A percentile compares a stretch with the other conserved stretches of the same genome.
Conservation (phyloP, 2,113 vertebrate species). For the Neolamprologus falcicula region DNA sequence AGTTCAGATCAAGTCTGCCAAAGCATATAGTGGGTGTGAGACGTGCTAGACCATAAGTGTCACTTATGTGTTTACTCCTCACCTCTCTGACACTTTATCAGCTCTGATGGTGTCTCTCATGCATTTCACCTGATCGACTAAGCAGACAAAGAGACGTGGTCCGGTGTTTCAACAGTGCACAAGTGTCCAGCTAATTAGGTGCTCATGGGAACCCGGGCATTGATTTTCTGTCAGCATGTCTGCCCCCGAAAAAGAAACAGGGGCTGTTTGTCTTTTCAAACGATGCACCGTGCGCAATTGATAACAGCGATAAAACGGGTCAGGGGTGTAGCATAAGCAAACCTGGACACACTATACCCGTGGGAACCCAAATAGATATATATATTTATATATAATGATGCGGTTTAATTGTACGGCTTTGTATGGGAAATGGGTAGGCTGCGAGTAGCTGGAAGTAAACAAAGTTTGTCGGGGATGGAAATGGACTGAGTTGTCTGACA, state of each 20-base stretch:
- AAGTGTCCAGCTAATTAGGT: constrained; percentile 80
- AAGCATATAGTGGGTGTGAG: constrained; percentile 38
- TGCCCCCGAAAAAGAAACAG: constrained; percentile 31
- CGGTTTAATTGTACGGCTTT: constrained; percentile 53
- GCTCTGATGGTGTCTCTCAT: constrained; percentile 53
- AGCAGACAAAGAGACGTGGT: constrained; percentile 65
- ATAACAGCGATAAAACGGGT: constrained; percentile 73
- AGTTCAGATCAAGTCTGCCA: constrained; percentile 43
- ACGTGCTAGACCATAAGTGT: constrained; percentile 43
- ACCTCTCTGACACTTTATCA: constrained; percentile 65
- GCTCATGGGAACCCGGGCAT: constrained; percentile 74
- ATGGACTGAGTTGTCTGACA: constrained; percentile 49
- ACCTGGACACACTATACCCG: constrained; percentile 50
- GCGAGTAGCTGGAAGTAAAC: constrained; percentile 25
- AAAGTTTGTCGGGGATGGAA: constrained; percentile 56
- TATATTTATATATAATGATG: constrained; percentile 16
- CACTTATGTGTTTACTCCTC: constrained; percentile 59
- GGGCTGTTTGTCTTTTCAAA: constrained; percentile 70
- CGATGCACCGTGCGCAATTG: constrained; percentile 68
- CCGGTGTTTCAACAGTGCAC: constrained; percentile 67
- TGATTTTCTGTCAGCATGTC: constrained; percentile 79
- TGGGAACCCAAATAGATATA: constrained; percentile 57
- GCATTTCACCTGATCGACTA: constrained; percentile 70
- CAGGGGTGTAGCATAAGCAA: constrained; percentile 58
- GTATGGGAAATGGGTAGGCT: constrained; percentile 30